Evolutionary conservation across 30 jellyfish, hydroid and myxozoan genomes (phyloP).

Genomic region (Hydra vulgaris): DNA sequence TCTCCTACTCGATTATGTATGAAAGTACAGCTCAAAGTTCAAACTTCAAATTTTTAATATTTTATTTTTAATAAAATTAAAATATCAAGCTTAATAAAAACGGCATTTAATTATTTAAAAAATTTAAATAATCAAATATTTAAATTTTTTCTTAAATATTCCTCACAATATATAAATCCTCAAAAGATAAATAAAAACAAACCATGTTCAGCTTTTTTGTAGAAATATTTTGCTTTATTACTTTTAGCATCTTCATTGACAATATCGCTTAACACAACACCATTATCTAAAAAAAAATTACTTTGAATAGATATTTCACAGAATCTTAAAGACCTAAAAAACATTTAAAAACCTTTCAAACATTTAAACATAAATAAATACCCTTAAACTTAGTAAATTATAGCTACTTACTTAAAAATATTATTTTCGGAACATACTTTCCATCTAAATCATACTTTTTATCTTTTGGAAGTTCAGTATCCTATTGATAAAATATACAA

Average conservation of each 20-base stretch:
- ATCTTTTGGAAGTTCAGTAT: constrained; percentile 53
- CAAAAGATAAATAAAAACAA: neutral
- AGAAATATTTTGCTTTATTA: constrained; percentile 45
- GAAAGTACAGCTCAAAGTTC: no score
- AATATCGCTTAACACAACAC: constrained; percentile 42
- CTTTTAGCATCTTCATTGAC: constrained; percentile 64
- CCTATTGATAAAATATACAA: constrained; percentile 28
- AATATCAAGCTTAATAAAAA: no score
- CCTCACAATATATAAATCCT: neutral
- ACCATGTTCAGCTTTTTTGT: constrained; percentile 67
- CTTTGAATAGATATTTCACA: no score
- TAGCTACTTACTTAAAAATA: constrained; percentile 52
- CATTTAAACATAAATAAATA: neutral
- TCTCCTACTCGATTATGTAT: no score
- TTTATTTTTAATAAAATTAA: no score
- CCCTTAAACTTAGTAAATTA: neutral
- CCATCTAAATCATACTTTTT: constrained; percentile 62
- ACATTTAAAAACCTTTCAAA: no score
- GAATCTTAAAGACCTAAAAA: no score
- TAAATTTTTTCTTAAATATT: no score
- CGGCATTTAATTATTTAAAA: no score
- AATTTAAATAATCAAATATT: no score
- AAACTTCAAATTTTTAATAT: no score
- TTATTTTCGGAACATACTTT: constrained; percentile 74
- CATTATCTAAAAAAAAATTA: constrained; percentile 36